These are phyloP conservation scores for Caenorhabditis wallacei DNA, from an alignment of 2,888 invertebrate genomes.

Conservation along the genomic window DNA sequence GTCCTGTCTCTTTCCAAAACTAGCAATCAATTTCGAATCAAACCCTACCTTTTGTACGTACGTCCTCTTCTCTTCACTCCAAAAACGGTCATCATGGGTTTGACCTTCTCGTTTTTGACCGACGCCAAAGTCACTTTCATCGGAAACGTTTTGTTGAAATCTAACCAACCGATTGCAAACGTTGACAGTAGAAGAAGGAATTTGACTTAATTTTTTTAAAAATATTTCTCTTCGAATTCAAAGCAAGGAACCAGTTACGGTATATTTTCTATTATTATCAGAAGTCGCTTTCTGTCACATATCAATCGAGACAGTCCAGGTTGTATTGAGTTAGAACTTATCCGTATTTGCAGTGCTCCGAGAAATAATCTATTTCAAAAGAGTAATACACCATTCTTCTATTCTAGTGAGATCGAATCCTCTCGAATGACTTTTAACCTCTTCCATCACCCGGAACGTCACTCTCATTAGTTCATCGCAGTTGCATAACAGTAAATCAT, in stretches of 20 bases:
- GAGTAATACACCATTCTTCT: no score
- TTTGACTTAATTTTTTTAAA: no score
- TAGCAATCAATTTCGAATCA: conserved; percentile 18
- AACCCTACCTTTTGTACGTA: background rate
- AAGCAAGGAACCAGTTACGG: no score
- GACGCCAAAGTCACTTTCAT: background rate
- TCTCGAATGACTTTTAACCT: conserved; percentile 13
- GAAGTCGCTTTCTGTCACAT: no score
- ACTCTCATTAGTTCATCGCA: background rate
- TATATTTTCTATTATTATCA: no score
- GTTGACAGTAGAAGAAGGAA: no score
- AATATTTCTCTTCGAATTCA: no score
- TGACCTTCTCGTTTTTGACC: conserved; percentile 34
- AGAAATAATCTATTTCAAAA: no score
- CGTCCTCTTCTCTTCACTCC: background rate
- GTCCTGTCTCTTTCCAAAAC: background rate
- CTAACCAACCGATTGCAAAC: background rate
- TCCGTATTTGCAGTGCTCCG: no score
- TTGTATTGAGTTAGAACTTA: no score
- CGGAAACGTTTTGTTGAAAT: background rate
- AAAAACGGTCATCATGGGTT: conserved; percentile 37
- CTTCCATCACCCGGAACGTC: background rate
- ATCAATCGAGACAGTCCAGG: no score
- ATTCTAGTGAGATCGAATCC: no score
- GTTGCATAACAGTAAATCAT: conserved; percentile 21